Conservation (phyloP, 2,888 invertebrate species). For the Hypolimnas misippus region DNA sequence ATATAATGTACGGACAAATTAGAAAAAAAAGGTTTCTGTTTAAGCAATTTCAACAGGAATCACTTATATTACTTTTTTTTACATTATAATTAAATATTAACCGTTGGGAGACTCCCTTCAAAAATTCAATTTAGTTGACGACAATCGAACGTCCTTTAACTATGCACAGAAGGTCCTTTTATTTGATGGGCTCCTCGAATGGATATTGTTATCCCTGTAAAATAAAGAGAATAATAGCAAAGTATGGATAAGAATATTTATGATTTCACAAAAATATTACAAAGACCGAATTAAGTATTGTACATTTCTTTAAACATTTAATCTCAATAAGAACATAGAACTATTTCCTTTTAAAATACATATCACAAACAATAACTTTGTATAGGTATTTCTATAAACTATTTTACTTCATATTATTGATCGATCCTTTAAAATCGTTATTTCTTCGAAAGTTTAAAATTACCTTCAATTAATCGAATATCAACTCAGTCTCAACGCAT, state of each 20-base stretch:
- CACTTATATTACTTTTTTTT: constrained; percentile 5
- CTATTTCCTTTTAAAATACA: no score
- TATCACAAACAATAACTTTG: no score
- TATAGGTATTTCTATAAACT: no score
- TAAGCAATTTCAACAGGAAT: neutral
- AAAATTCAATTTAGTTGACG: constrained; percentile 81
- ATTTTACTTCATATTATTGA: no score
- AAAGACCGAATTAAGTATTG: neutral
- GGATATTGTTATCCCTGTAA: constrained; percentile 67
- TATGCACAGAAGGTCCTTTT: constrained; percentile 81
- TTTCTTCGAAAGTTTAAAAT: neutral
- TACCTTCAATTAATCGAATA: constrained; percentile 41
- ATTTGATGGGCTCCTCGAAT: constrained; percentile 74
- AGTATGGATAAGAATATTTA: constrained; percentile 53
- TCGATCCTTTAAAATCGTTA: no score
- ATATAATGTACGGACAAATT: constrained; percentile 36
- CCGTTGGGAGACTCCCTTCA: constrained; percentile 67
- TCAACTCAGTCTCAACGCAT: constrained; percentile 55
- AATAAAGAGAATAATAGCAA: constrained; percentile 52
- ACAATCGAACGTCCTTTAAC: constrained; percentile 79
- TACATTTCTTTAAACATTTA: neutral
- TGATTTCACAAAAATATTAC: neutral
- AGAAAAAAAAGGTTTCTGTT: constrained; percentile 23
- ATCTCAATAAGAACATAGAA: no score
- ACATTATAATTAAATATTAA: constrained; percentile 56